A percentile compares a stretch with the other conserved stretches of the same genome.
Conservation (phyloP, 2,113 vertebrate species). For the Odontesthes bonariensis region DNA sequence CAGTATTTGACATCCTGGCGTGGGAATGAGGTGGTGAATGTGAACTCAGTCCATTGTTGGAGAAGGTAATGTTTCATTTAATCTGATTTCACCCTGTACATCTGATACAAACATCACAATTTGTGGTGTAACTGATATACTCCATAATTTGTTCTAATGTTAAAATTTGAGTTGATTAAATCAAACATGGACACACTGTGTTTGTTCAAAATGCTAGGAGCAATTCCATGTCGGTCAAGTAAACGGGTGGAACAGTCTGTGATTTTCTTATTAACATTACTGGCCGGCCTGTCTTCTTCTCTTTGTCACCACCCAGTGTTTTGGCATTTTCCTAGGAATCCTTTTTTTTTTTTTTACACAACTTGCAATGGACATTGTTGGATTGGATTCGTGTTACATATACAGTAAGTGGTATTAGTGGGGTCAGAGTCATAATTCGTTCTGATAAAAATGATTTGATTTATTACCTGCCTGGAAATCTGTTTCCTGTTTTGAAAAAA, state of each 20-base stretch:
- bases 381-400: constrained; percentile 21
- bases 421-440: constrained; percentile 34
- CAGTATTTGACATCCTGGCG: not conserved
- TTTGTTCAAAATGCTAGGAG: constrained; percentile 16
- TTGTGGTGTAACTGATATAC: constrained; percentile 42
- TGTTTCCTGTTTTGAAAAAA: constrained; percentile 20
- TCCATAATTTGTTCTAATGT: constrained; percentile 39
- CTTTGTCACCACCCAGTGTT: constrained; percentile 14
- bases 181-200: constrained; percentile 19
- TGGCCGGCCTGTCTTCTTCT: constrained; percentile 10
- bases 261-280: constrained; percentile 19
- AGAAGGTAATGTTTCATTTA: constrained; percentile 43
- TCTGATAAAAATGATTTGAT: not conserved
- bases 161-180: constrained; percentile 33
- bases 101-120: constrained; percentile 24
- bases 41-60: constrained; percentile 9
- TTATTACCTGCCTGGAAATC: constrained; percentile 42
- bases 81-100: constrained; percentile 47
- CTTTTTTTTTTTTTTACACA: constrained; percentile 15
- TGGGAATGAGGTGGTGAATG: not conserved
- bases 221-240: not conserved
- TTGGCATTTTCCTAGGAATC: not conserved
- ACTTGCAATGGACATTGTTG: constrained; percentile 20
- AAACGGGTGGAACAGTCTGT: not conserved
- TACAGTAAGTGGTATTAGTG: constrained; percentile 16